Percentiles rank a stretch among this genome's conserved stretches.
Conservation (phyloP, 2,113 vertebrate species). For the Himantopus leucocephalus region DNA sequence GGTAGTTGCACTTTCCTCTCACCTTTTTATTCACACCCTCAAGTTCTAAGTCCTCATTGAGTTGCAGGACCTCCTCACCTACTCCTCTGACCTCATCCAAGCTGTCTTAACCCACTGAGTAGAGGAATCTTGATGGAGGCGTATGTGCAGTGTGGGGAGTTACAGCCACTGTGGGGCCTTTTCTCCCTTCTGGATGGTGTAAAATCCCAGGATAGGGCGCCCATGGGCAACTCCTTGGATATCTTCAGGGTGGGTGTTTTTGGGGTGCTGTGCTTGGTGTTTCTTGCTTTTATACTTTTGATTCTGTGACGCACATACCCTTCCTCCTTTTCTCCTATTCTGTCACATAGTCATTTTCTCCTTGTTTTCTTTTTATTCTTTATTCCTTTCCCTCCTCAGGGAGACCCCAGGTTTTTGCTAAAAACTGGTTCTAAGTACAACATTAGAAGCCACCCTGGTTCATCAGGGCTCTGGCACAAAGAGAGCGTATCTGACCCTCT, state of each 20-base stretch:
- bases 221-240: not conserved
- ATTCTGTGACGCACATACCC: too few species aligned
- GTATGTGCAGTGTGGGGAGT: accelerated
- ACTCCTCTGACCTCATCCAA: not conserved
- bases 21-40: not conserved
- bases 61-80: not conserved
- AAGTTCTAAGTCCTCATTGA: not conserved
- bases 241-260: not conserved
- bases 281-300: not conserved
- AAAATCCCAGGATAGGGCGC: not conserved
- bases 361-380: not conserved
- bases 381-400: not conserved
- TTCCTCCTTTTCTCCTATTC: not conserved
- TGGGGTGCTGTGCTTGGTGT: not conserved
- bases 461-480: not conserved
- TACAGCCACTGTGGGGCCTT: not conserved
- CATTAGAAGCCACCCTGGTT: not conserved
- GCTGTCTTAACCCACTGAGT: accelerated
- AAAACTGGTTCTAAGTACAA: not conserved
- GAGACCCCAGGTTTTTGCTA: not conserved
- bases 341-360: not conserved
- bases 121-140: not conserved
- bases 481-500: not conserved
- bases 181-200: not conserved
- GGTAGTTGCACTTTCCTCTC: not conserved